A percentile compares a stretch with the other conserved stretches of the same genome.
phyloP scores from a whole-genome alignment of 2,113 vertebrate species.

The Lasiurus cinereus region DNA sequence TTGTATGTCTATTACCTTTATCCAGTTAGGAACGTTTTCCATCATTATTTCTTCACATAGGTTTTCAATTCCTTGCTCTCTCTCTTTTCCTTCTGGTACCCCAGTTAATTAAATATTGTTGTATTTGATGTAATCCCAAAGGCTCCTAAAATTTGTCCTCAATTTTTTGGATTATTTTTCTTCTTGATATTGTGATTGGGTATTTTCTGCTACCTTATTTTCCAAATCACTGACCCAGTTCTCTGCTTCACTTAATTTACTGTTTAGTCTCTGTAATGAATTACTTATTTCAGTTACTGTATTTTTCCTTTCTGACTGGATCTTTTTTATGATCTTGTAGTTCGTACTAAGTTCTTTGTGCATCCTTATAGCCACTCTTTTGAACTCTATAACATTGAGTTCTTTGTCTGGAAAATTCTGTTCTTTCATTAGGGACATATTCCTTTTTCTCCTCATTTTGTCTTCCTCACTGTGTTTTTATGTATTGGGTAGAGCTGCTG shows the following conservation, averaged over 20 bases:
- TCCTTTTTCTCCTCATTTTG: no score
- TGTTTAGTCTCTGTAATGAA: neutral
- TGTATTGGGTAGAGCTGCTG: neutral
- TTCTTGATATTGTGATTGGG: neutral
- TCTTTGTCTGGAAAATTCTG: neutral
- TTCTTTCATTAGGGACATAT: no score
- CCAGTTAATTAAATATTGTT: neutral
- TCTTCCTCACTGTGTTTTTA: neutral
- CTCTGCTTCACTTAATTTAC: neutral
- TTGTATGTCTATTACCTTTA: neutral
- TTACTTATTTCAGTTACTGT: neutral
- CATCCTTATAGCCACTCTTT: neutral
- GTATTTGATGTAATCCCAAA: neutral
- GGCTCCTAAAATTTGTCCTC: neutral
- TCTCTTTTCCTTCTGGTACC: neutral
- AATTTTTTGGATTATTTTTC: neutral
- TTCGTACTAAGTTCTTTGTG: neutral
- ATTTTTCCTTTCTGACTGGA: no score
- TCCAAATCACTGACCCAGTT: neutral
- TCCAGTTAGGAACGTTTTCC: neutral
- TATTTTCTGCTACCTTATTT: neutral
- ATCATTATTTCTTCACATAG: neutral
- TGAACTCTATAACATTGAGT: neutral
- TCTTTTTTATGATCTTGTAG: neutral
- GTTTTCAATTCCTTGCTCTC: neutral